Conservation (phyloP, 2,888 invertebrate species). For the Cephonodes hylas region DNA sequence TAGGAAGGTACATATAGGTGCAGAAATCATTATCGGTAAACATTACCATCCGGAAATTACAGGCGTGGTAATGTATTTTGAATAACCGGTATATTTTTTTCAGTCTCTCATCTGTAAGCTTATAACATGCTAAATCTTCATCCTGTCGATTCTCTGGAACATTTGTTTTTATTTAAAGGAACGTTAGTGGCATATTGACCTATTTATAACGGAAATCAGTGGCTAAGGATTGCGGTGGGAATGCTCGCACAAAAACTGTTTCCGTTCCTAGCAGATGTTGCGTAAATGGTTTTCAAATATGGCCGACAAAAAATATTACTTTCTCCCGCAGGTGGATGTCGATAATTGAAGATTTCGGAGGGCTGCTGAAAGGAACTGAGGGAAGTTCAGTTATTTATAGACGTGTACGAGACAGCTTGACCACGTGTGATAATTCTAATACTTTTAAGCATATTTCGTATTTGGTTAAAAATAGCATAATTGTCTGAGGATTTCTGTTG, state of each 20-base stretch:
- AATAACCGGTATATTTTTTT: too few species aligned
- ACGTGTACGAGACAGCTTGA: neutral
- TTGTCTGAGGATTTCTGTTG: too few species aligned
- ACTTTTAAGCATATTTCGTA: too few species aligned
- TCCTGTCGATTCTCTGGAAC: conserved; percentile 8
- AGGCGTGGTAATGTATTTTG: too few species aligned
- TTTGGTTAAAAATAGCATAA: neutral
- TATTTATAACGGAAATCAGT: conserved; percentile 69
- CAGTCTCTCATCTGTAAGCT: neutral
- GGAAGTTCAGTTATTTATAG: neutral
- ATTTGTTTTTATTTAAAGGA: neutral
- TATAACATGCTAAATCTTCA: neutral
- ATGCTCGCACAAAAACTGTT: conserved; percentile 58
- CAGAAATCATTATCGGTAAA: too few species aligned
- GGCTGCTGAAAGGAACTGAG: conserved; percentile 9
- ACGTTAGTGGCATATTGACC: conserved; percentile 57
- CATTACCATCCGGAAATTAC: too few species aligned
- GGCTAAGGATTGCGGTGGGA: conserved; percentile 48
- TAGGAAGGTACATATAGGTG: too few species aligned
- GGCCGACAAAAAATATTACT: conserved; percentile 36
- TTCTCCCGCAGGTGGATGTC: conserved; percentile 44
- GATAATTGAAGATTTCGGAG: conserved; percentile 28
- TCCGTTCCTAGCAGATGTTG: conserved; percentile 66
- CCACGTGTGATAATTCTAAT: neutral
- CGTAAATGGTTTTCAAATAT: conserved; percentile 36